These are phyloP conservation scores for Polydrusus cervinus DNA, from an alignment of 2,888 invertebrate genomes.

Conservation along the genomic window DNA sequence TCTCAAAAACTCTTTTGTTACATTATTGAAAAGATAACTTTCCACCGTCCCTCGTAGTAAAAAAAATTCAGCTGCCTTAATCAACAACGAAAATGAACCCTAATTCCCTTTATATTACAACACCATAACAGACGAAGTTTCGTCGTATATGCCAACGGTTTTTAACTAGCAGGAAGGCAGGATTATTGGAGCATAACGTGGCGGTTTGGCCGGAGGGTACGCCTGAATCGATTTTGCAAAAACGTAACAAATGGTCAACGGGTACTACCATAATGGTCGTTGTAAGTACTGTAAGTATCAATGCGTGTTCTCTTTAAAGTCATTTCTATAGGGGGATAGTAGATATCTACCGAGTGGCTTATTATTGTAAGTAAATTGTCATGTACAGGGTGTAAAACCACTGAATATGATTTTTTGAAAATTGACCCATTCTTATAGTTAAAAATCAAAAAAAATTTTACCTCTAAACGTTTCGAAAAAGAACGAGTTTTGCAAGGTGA, in stretches of 20 bases:
- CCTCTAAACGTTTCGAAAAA: too few relatives aligned
- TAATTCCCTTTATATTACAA: slow-evolving; percentile 6
- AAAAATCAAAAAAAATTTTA: too few relatives aligned
- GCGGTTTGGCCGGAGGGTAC: slow-evolving; percentile 60
- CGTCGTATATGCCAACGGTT: slow-evolving; percentile 26
- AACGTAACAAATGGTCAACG: slow-evolving; percentile 24
- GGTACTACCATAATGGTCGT: slow-evolving; percentile 2
- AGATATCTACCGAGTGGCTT: too few relatives aligned
- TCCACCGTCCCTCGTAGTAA: neutral
- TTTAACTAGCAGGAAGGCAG: slow-evolving; percentile 32
- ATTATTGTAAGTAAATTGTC: too few relatives aligned
- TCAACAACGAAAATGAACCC: neutral
- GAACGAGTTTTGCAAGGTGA: too few relatives aligned
- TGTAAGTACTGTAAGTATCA: slow-evolving; percentile 10
- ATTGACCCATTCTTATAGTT: too few relatives aligned
- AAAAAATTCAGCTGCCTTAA: neutral
- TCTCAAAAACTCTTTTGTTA: neutral
- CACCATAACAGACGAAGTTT: neutral
- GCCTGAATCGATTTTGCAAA: slow-evolving; percentile 19
- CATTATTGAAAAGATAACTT: too few relatives aligned
- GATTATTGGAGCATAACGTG: slow-evolving; percentile 62
- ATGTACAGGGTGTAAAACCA: too few relatives aligned
- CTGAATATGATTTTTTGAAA: too few relatives aligned
- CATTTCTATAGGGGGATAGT: neutral
- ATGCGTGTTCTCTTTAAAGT: slow-evolving; percentile 12